Base-by-base conservation (phyloP, 2,888 invertebrate species). In the Teleiodes luculella region DNA sequence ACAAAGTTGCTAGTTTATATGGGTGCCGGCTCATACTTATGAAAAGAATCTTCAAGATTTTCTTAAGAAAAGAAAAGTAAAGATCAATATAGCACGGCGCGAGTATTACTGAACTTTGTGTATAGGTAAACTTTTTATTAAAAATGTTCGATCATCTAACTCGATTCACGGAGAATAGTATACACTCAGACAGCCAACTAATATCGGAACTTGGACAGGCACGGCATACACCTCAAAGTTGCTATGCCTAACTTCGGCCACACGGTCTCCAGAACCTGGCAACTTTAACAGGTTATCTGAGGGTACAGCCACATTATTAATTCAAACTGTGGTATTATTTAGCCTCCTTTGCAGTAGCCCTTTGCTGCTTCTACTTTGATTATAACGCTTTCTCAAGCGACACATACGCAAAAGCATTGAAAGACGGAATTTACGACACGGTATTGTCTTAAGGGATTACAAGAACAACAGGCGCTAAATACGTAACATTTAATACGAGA, bases 81-180 rank as follows among this genome's bases (percentile, higher is more conserved):
- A 8, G 16, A 46, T 30, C 31, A 46, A 46, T 20, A 28, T n/a
- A n/a, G n/a, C n/a, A n/a, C n/a, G n/a, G n/a, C n/a, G n/a, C n/a
- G 24, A 24, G 24, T 24, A 6, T 24, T 24, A 37, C n/a, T 37
- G 11, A 36, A 36, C 37, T 49, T 49, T 49, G 20, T 43, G 43
- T 43, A 43, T 43, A n/a, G 24, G 20, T 53, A 28, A 36, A 36
- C 36, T 49, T 49, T 49, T 49, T 49, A 73, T 68, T 71, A 68
- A 71, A 72, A 72, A 66, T 61, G 58, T 66, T 67, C 59, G 60
- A 65, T 64, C 56, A 52, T 58, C 53, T 46, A 36, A 43, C 51
- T 55, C 47, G 28, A 56, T 56, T 49, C 53, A 47, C 20, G 51
- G 41, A 33, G 52, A 35, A 36, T n/a, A 8, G n/a, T 13, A 2